Evolutionary conservation across 2,888 invertebrate species (phyloP).

Genomic region (Lochmaea capreae): DNA sequence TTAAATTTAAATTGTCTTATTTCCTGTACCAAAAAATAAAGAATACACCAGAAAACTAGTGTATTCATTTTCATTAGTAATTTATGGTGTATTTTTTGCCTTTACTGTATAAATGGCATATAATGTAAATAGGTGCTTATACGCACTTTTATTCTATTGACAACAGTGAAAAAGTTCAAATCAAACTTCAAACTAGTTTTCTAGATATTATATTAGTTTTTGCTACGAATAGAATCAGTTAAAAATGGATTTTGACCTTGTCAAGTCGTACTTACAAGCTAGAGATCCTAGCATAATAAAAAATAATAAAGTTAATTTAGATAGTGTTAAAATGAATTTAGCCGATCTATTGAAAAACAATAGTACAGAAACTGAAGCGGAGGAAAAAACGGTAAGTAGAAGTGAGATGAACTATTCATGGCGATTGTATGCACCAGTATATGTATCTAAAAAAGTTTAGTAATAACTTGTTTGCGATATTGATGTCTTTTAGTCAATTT

Average conservation of each 20-base stretch:
- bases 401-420: no score
- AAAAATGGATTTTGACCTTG: background rate
- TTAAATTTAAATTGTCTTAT: no score
- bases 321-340: constrained; percentile 22
- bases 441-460: no score
- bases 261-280: constrained; percentile 43
- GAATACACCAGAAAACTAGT: no score
- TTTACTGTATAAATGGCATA: no score
- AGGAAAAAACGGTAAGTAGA: background rate
- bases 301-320: constrained; percentile 36
- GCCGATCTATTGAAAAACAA: constrained; percentile 14
- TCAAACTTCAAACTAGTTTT: background rate
- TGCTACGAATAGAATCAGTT: background rate
- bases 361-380: constrained; percentile 50
- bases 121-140: no score
- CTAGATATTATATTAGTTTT: background rate
- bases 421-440: no score
- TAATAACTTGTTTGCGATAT: no score
- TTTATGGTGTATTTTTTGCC: no score
- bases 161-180: background rate
- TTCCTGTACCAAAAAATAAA: no score
- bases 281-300: constrained; percentile 50
- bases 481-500: no score
- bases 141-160: background rate
- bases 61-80: no score